Evolutionary conservation across 2,888 invertebrate genomes (phyloP), one percentile per base, ranked within the genome.

Genomic region (Mystacides longicornis): DNA sequence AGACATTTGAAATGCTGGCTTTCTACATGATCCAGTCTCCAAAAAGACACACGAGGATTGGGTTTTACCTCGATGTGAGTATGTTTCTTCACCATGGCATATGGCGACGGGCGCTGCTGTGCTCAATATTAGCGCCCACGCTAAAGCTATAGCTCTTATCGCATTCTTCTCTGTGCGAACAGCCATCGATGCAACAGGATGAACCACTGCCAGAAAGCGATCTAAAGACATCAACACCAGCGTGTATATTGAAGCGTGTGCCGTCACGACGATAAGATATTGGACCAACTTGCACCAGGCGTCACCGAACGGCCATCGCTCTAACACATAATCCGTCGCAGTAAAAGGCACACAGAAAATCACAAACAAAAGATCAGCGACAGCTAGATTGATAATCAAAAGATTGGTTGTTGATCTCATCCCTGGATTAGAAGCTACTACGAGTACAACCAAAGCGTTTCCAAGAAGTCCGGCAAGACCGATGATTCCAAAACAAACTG

Each of bases 331-430:
- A 66, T 91, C 91, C 16, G 90, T 86, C 1, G 93, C 94, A 1
- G 95, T 95, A 71, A 93, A 93, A 0, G 95, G 95, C 18, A 95
- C 93, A 73, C 95, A 95, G 72, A 94, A 91, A 52, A 93, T 82
- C 43, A 95, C 91, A 71, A 96, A 95, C 23, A 92, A 81, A 23
- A 96, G 76, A 70, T 95, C 95, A 33, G 95, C 93, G 22, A 93
- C 79, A 2, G 94, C 93, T 59, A 94, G 74, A 69, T 92, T 93
- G 59, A 94, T 88, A 64, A 95, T 94, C 23, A 95, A 81, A 45
- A 93, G 81, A 70, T 95, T 95, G 49, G 95, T 95, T 4, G 93
- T 93, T 31, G 91, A 93, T 64, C 93, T 80, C 94, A 95, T 95
- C 66, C 89, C 87, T 64, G 90, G 87, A 73, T 93, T 92, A 45